Base-by-base conservation (phyloP, 1,140 invertebrate genomes). In the Ganaspis sp. region DNA sequence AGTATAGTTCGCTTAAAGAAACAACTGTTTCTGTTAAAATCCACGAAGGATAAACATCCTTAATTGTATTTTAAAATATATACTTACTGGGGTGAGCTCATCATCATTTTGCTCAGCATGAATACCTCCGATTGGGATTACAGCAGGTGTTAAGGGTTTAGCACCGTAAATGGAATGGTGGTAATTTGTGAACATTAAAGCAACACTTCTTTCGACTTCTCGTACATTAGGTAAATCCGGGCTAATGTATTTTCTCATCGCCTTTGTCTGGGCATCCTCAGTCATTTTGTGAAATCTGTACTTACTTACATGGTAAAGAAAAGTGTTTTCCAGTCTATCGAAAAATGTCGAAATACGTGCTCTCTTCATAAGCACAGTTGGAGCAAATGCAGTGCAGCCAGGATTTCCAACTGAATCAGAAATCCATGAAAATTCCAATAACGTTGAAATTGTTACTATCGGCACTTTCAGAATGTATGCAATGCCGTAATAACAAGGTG, bases 381-480 rank as follows among this genome's bases (percentile, higher is more conserved):
- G 93, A 37, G 94, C 91, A 78, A 93, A 93, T 0, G 94, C 92
- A 0, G 93, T 88, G 21, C 92, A 93, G 21, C 94, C 92, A 0
- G 94, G 93, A 84, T 94, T 94, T 0, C 91, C 94, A 26, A 94
- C 88, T 75, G 93, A 90, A 4, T 93, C 92, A 70, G 93, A 92
- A 1, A 92, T 87, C 94, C 94, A 94, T 0, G 94, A 93, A 74
- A 94, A 91, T 1, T 93, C 89, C 3, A 92, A 92, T 45, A 92
- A 91, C 1, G 94, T 93, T 54, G 92, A 91, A 0, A 94, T 82
- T 0, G 93, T 93, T 6, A 94, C 90, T 5, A 93, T 88, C 0
- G 94, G 94, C 5, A 94, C 90, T 26, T 93, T 91, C 69, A 93
- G 92, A 49, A 92, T 87, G 77, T 92, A 88, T 1, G 93, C 92